phyloP scores from a whole-genome alignment of 2,113 vertebrate species.

The Orthochromis indermauri region DNA sequence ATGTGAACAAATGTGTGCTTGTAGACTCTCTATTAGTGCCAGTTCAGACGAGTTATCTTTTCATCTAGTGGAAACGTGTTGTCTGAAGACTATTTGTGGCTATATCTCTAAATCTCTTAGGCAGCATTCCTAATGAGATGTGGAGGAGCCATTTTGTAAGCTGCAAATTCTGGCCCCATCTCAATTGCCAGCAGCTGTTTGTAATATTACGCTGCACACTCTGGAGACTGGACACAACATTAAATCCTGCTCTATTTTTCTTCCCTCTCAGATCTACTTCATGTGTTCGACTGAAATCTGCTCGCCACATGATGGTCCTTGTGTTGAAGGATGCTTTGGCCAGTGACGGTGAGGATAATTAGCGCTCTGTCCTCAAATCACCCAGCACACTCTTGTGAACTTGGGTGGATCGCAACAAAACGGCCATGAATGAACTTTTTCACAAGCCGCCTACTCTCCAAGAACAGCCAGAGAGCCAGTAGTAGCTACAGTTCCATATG shows the following conservation, averaged over 20 bases:
- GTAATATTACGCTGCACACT: background rate
- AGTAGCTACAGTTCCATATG: conserved; percentile 3
- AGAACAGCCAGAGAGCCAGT: background rate
- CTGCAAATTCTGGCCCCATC: conserved; percentile 8
- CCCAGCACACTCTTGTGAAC: background rate
- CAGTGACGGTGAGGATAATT: conserved; percentile 38
- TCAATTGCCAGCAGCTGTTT: conserved; percentile 14
- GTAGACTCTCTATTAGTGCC: background rate
- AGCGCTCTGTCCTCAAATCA: background rate
- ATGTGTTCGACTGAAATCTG: conserved; percentile 77
- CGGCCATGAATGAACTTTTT: background rate
- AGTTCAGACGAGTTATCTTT: background rate
- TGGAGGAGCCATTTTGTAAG: conserved; percentile 6
- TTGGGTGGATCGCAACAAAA: background rate
- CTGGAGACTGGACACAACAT: background rate
- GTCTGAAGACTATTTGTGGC: background rate
- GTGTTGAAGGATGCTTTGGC: conserved; percentile 72
- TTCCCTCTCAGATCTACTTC: conserved; percentile 68
- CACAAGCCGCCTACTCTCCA: background rate
- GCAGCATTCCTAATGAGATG: background rate
- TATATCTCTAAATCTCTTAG: background rate
- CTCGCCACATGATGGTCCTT: conserved; percentile 64
- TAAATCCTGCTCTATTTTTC: background rate
- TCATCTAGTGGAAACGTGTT: background rate
- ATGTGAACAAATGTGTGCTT: background rate